Evolutionary conservation across 2,113 vertebrate species (phyloP).

Genomic region (Vulpes ferrilata): DNA sequence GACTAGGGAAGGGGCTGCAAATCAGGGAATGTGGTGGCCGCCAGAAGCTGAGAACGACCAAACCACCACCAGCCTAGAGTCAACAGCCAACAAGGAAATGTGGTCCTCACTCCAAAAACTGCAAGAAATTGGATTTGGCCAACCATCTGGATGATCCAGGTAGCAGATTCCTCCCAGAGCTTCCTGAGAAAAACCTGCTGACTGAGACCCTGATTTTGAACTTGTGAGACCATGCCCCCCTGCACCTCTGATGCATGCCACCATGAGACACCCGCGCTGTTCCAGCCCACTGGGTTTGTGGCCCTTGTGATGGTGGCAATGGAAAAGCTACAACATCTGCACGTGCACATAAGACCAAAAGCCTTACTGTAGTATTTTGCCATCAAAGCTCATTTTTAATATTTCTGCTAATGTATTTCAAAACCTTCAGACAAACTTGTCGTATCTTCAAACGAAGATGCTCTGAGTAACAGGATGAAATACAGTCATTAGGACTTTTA

Average conservation of each 20-base stretch:
- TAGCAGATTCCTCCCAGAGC: not conserved
- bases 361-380: not conserved
- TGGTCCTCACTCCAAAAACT: not conserved
- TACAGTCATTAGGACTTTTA: not conserved
- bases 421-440: not conserved
- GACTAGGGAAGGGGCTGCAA: not conserved
- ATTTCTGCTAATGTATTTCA: not conserved
- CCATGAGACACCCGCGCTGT: not conserved
- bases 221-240: not conserved
- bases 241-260: too few relatives aligned
- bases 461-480: not conserved
- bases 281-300: not conserved
- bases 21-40: not conserved
- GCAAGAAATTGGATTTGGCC: too few relatives aligned
- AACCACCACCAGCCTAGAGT: too few relatives aligned
- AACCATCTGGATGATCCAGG: not conserved
- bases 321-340: not conserved
- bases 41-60: not conserved
- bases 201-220: not conserved
- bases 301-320: not conserved
- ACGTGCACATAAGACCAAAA: too few relatives aligned
- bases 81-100: not conserved
- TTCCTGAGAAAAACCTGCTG: not conserved
- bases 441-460: not conserved
- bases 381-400: not conserved